Conservation (phyloP, 2,888 invertebrate genomes). For the Patella pellucida region DNA sequence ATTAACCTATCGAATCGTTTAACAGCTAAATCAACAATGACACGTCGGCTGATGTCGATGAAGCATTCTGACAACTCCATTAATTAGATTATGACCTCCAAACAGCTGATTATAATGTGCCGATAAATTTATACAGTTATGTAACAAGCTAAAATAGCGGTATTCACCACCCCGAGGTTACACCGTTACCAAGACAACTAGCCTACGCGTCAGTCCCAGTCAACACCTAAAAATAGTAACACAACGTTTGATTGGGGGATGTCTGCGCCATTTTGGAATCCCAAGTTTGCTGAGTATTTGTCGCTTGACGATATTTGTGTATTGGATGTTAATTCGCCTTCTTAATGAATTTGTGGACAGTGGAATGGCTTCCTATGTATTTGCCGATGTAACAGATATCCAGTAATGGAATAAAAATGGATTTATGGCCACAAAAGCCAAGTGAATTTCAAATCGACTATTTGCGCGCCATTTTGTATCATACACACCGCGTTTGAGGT, state of each 20-base stretch:
- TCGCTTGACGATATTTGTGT: background rate
- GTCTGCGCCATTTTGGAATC: slow-evolving; percentile 37
- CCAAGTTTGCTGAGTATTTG: slow-evolving; percentile 30
- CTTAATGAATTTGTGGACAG: background rate
- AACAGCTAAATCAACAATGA: too few species aligned
- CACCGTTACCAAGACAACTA: too few species aligned
- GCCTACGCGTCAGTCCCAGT: background rate
- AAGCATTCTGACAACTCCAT: too few species aligned
- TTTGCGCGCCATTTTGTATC: slow-evolving; percentile 37
- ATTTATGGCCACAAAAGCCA: background rate
- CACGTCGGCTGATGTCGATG: too few species aligned
- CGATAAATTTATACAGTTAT: too few species aligned
- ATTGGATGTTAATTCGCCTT: background rate
- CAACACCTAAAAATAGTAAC: slow-evolving; percentile 2
- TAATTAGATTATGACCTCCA: too few species aligned
- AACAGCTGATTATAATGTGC: too few species aligned
- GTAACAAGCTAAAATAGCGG: too few species aligned
- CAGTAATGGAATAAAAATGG: background rate
- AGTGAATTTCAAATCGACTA: slow-evolving; percentile 31
- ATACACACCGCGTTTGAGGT: slow-evolving; percentile 29
- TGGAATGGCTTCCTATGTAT: background rate
- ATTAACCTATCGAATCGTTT: too few species aligned
- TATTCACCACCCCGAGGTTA: too few species aligned
- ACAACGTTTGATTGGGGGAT: background rate
- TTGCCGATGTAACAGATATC: background rate